phyloP scores from a whole-genome alignment of 1,140 invertebrate species.

The Amyelois transitella region DNA sequence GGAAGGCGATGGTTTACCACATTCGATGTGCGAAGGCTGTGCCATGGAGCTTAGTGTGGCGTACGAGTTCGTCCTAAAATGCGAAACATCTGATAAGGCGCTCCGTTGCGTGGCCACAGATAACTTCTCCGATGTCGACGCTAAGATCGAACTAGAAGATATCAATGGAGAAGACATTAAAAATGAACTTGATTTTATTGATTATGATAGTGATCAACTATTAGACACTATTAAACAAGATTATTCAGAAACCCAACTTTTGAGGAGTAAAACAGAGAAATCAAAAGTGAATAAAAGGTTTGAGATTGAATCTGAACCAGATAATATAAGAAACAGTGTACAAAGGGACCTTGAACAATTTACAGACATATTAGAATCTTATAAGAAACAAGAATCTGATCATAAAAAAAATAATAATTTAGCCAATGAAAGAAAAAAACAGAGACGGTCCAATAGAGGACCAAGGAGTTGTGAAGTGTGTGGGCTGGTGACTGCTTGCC shows the following conservation, averaged over 20 bases:
- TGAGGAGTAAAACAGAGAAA: not conserved
- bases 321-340: not conserved
- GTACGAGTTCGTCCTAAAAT: constrained; percentile 54
- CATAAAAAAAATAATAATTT: constrained; percentile 3
- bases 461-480: constrained; percentile 46
- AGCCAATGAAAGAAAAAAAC: constrained; percentile 19
- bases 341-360: not conserved
- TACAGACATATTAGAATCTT: not conserved
- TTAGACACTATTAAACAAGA: constrained; percentile 16
- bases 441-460: constrained; percentile 19
- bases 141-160: constrained; percentile 24
- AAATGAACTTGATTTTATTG: constrained; percentile 26
- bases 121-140: constrained; percentile 15
- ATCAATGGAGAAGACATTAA: constrained; percentile 29
- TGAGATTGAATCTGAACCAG: constrained; percentile 1
- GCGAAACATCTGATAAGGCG: constrained; percentile 50
- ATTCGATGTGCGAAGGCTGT: constrained; percentile 44
- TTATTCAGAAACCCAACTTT: not conserved
- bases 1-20: constrained; percentile 53
- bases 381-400: not conserved
- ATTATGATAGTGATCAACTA: constrained; percentile 14
- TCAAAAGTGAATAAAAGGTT: not conserved
- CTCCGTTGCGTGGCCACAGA: constrained; percentile 29
- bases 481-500: constrained; percentile 36
- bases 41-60: constrained; percentile 34